A percentile compares a stretch with the other conserved stretches of the same genome.
phyloP scores from a whole-genome alignment of 2,797 vertebrate genomes.

The Pempheris klunzingeri region DNA sequence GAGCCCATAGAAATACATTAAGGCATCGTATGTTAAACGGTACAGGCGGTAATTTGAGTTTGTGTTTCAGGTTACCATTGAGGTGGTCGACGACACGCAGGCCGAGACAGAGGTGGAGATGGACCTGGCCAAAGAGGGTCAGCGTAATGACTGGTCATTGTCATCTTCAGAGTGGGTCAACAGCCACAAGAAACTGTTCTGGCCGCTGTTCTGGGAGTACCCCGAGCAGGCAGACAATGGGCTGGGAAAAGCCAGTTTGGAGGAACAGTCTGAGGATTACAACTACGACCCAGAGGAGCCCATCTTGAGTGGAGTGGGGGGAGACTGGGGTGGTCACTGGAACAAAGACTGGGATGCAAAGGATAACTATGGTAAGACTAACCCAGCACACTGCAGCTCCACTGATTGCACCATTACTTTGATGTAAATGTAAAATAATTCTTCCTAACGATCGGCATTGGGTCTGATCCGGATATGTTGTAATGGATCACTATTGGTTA shows the following conservation, averaged over 20 bases:
- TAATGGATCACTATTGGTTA: too few species aligned
- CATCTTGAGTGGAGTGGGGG: conserved; percentile 83
- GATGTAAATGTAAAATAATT: not conserved
- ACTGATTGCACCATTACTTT: not conserved
- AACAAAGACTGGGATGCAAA: conserved; percentile 86
- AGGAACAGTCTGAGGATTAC: conserved; percentile 81
- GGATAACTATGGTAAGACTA: conserved; percentile 87
- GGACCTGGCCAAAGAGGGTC: conserved; percentile 88
- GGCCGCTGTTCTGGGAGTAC: conserved; percentile 92
- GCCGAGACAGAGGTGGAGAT: conserved; percentile 88
- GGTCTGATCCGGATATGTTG: not conserved
- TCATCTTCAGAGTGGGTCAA: conserved; percentile 84
- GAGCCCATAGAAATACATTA: too few species aligned
- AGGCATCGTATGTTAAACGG: too few species aligned
- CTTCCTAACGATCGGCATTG: not conserved
- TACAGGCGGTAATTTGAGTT: too few species aligned
- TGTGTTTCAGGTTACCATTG: conserved; percentile 88
- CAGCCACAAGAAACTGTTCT: conserved; percentile 89
- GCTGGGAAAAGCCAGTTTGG: conserved; percentile 71
- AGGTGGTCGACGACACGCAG: conserved; percentile 89
- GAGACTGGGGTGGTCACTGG: conserved; percentile 83
- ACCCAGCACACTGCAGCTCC: not conserved
- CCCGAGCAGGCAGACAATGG: conserved; percentile 77
- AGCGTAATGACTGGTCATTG: conserved; percentile 85
- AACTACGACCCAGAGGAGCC: conserved; percentile 84